phyloP scores from a whole-genome alignment of 2,888 invertebrate genomes.

The Cosmopolites sordidus region DNA sequence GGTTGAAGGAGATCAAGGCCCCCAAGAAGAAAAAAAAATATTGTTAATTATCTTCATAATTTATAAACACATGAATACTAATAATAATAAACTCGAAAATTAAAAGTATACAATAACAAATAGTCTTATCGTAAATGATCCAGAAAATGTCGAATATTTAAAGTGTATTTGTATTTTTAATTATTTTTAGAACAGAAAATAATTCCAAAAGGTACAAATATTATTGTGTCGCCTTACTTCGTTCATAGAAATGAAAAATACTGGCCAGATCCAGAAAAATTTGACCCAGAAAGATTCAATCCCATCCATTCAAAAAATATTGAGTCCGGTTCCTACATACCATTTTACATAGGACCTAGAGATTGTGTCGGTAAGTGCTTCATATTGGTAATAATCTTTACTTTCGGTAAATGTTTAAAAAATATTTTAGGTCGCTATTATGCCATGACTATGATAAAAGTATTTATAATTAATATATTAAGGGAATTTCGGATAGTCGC shows the following conservation, averaged over 20 bases:
- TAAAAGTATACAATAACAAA: too few species aligned
- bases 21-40: too few species aligned
- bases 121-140: too few species aligned
- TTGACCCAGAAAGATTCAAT: neutral
- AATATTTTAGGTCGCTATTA: neutral
- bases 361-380: neutral
- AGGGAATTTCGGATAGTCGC: neutral
- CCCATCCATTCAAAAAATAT: neutral
- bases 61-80: too few species aligned
- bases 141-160: too few species aligned
- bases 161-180: too few species aligned
- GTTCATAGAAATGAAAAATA: constrained; percentile 1
- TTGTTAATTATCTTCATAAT: too few species aligned
- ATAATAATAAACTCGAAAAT: too few species aligned
- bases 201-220: neutral
- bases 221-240: neutral
- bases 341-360: neutral
- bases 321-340: neutral
- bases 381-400: neutral
- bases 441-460: neutral
- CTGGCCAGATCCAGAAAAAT: neutral
- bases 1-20: too few species aligned
- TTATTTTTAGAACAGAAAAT: neutral
- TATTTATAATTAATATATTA: neutral
- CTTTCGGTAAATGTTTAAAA: neutral